These are phyloP conservation scores for Lithophane leautieri DNA, from an alignment of 2,888 invertebrate genomes.

Conservation along the genomic window DNA sequence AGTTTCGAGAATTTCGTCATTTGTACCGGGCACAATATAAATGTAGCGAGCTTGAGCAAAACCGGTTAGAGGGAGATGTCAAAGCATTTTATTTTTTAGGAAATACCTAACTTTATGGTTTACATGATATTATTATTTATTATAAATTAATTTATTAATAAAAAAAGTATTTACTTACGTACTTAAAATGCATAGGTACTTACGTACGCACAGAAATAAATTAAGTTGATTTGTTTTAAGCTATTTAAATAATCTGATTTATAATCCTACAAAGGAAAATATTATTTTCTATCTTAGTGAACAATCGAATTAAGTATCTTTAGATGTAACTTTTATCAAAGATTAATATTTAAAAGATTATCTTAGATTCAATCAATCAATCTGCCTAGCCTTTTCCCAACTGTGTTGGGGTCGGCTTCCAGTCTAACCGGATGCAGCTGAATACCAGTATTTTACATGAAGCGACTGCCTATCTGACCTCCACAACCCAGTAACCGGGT, in stretches of 20 bases:
- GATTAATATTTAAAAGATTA: constrained; percentile 4
- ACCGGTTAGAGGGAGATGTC: constrained; percentile 34
- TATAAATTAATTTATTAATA: neutral
- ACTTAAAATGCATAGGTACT: neutral
- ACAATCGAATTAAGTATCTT: neutral
- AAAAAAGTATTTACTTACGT: neutral
- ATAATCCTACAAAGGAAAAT: neutral
- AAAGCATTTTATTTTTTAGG: constrained; percentile 11
- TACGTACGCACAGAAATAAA: neutral
- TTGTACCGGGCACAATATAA: neutral
- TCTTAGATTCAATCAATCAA: too few species aligned
- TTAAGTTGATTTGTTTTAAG: neutral
- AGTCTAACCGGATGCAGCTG: too few species aligned
- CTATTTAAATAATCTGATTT: neutral
- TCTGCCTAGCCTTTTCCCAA: too few species aligned
- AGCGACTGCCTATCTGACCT: too few species aligned
- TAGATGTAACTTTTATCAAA: neutral
- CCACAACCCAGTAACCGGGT: too few species aligned
- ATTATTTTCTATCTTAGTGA: neutral
- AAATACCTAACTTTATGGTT: neutral
- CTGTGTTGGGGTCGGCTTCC: too few species aligned
- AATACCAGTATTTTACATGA: too few species aligned
- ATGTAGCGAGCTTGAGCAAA: constrained; percentile 17
- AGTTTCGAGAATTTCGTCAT: constrained; percentile 31
- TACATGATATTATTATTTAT: neutral